Evolutionary conservation across 2,888 invertebrate genomes (phyloP).

Genomic region (Bhutanitis thaidina): DNA sequence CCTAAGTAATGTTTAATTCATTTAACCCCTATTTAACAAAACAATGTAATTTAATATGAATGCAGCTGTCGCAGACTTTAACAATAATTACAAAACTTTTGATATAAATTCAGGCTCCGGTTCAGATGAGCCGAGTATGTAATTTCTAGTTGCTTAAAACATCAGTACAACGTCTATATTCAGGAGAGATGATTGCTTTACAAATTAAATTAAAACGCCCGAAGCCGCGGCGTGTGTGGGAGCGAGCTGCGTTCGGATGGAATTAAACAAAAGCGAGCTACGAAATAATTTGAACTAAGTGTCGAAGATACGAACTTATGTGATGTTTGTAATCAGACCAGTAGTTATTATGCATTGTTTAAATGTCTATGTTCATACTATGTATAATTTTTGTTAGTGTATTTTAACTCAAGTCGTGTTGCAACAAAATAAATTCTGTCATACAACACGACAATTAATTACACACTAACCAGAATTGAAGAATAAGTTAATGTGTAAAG

Average conservation of each 20-base stretch:
- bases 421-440: too few relatives aligned
- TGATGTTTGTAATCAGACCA: too few relatives aligned
- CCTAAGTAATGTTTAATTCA: too few relatives aligned
- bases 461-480: too few relatives aligned
- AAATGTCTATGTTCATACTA: too few relatives aligned
- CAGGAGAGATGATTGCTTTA: not conserved
- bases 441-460: too few relatives aligned
- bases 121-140: not conserved
- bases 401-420: too few relatives aligned
- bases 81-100: not conserved
- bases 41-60: not conserved
- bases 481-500: too few relatives aligned
- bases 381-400: too few relatives aligned
- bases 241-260: not conserved
- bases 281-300: not conserved
- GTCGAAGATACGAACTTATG: too few relatives aligned
- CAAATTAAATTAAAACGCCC: not conserved
- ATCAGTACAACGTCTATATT: not conserved
- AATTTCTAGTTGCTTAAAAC: not conserved
- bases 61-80: not conserved
- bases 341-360: too few relatives aligned
- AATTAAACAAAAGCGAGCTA: not conserved
- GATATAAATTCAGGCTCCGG: not conserved
- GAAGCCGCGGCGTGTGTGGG: not conserved
- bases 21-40: too few relatives aligned